Evolutionary conservation across 2,797 vertebrate genomes (phyloP), one percentile per base, ranked within the genome.

Genomic region (Microctenopoma steveboyesi): DNA sequence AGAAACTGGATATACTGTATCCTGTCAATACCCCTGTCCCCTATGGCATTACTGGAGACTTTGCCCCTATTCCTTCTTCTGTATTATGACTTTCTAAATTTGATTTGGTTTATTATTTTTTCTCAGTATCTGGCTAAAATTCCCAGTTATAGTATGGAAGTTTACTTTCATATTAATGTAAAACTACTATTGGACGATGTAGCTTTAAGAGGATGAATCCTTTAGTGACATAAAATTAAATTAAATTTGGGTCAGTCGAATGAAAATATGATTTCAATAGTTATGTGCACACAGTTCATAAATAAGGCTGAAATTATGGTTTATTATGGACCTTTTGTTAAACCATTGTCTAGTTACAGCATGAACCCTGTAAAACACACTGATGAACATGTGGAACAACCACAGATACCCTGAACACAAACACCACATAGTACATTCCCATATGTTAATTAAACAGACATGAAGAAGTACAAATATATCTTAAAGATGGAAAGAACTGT

Each of bases 401-500:
- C 14, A 48, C 16, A 60, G 45, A 13, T 22, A 22, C 22, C 22
- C 22, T 49, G 51, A 74, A 64, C 35, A 62, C 49, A 61, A 64
- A 72, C 53, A 63, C 35, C 47, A 72, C 64, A 64, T 58, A 35
- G 35, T 40, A 40, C 27, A 53, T 66, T 51, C 30, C 52, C 43
- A 52, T 28, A n/a, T 63, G 12, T 72, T 70, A 27, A 66, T 69
- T 27, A 47, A 52, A 68, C 10, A 27, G 8, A 18, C 25, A 16
- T 60, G 16, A 47, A 7, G 56, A 68, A 59, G 40, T 22, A 53
- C 43, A 53, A 18, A 49, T 46, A 7, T 43, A 48, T 28, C 72
- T 72, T 66, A 69, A 72, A 39, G 74, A 51, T 46, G 72, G 22
- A 60, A 69, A 65, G 5, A 7, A 28, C 42, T 69, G 27, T 78